Percentiles rank a stretch among this genome's conserved stretches.
Conservation (phyloP, 2,888 invertebrate genomes). For the Mimachlamys varia region DNA sequence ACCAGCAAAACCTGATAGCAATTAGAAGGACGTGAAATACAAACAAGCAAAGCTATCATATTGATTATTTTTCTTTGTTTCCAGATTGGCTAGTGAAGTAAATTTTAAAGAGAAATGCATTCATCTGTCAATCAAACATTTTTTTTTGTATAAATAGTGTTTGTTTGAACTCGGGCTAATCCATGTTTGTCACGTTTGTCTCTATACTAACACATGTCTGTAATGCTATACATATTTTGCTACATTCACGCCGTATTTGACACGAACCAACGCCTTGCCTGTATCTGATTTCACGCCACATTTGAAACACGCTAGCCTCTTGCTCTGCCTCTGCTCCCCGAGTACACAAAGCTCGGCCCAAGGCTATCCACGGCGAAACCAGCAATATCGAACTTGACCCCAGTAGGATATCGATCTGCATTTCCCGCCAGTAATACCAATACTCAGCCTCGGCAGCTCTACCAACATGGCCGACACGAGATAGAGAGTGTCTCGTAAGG, state of each 20-base stretch:
- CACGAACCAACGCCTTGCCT: neutral
- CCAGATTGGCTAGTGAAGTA: no score
- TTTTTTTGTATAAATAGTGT: no score
- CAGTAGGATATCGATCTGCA: neutral
- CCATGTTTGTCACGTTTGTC: no score
- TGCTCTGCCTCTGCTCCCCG: neutral
- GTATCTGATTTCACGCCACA: neutral
- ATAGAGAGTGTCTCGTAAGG: neutral
- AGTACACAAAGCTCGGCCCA: neutral
- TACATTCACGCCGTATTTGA: neutral
- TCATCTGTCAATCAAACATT: no score
- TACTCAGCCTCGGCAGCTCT: neutral
- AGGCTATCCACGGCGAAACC: neutral
- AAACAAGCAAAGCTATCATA: no score
- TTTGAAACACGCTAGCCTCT: neutral
- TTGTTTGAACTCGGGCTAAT: no score
- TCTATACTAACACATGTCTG: no score
- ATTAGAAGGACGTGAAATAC: no score
- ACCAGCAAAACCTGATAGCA: no score
- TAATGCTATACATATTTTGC: neutral
- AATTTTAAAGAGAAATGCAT: no score
- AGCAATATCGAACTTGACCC: neutral
- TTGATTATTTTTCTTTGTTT: no score
- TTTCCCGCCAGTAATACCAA: neutral
- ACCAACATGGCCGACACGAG: constrained; percentile 19